Evolutionary conservation across 1,140 invertebrate species (phyloP).

Genomic region (Brevipalpus yothersi): DNA sequence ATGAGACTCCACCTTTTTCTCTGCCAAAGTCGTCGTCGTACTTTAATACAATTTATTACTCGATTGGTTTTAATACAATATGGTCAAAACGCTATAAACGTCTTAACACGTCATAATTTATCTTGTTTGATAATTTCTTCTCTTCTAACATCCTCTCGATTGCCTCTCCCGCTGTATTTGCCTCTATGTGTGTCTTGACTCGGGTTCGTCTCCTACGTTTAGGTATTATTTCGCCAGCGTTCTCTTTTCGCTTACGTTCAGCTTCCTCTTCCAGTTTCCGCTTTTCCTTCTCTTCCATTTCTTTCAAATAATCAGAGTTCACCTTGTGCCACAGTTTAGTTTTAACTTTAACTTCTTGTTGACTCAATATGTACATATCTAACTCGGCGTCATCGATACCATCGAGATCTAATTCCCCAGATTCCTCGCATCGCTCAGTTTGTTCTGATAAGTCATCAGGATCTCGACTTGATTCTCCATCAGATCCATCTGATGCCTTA

Average conservation of each 20-base stretch:
- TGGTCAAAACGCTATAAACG: background rate
- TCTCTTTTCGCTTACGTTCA: slow-evolving; percentile 25
- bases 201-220: slow-evolving; percentile 14
- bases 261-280: slow-evolving; percentile 20
- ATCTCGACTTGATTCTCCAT: background rate
- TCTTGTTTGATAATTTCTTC: slow-evolving; percentile 83
- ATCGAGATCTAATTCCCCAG: slow-evolving; percentile 44
- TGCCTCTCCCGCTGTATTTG: slow-evolving; percentile 61
- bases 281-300: slow-evolving; percentile 33
- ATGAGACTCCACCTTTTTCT: no score
- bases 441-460: background rate
- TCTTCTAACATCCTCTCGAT: slow-evolving; percentile 84
- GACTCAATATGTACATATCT: slow-evolving; percentile 46
- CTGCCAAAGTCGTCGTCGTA: no score
- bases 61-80: no score
- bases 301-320: slow-evolving; percentile 54
- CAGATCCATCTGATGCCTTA: background rate
- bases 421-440: slow-evolving; percentile 16
- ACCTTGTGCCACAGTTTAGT: slow-evolving; percentile 53
- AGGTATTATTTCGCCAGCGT: slow-evolving; percentile 5
- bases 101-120: slow-evolving; percentile 83
- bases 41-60: no score
- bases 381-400: slow-evolving; percentile 70
- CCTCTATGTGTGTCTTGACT: slow-evolving; percentile 31
- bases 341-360: slow-evolving; percentile 50